A percentile compares a stretch with the other conserved stretches of the same genome.
These are phyloP conservation scores for Sebastes trivittatus DNA, from an alignment of 2,797 vertebrate genomes.

Conservation along the genomic window DNA sequence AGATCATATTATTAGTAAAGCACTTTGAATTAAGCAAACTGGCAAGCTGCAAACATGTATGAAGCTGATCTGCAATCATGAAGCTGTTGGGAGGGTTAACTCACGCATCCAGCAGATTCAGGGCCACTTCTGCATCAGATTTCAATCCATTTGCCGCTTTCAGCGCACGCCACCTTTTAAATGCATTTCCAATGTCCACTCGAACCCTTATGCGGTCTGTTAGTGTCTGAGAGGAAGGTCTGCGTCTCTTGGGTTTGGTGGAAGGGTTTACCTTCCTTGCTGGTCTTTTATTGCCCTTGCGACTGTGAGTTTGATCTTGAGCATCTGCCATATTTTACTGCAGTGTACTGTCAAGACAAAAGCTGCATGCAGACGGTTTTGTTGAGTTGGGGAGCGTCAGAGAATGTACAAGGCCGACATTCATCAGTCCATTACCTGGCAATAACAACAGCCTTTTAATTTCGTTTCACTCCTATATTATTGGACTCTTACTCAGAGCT, in stretches of 20 bases:
- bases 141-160: neutral
- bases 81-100: neutral
- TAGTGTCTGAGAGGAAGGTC: accelerated
- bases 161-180: neutral
- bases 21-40: neutral
- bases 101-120: constrained; percentile 29
- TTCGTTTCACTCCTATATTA: neutral
- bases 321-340: constrained; percentile 7
- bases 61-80: neutral
- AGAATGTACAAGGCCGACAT: neutral
- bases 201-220: accelerated
- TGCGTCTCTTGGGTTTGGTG: neutral
- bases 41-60: neutral
- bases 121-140: constrained; percentile 14
- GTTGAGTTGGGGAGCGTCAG: neutral
- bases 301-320: neutral
- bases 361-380: neutral
- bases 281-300: accelerated
- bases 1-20: neutral
- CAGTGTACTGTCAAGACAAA: neutral
- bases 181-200: constrained; percentile 1
- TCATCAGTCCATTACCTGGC: neutral
- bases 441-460: neutral
- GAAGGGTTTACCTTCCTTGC: neutral
- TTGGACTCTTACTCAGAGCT: neutral